Conservation (phyloP, 2,797 vertebrate species). For the Rhodeus uyekii region DNA sequence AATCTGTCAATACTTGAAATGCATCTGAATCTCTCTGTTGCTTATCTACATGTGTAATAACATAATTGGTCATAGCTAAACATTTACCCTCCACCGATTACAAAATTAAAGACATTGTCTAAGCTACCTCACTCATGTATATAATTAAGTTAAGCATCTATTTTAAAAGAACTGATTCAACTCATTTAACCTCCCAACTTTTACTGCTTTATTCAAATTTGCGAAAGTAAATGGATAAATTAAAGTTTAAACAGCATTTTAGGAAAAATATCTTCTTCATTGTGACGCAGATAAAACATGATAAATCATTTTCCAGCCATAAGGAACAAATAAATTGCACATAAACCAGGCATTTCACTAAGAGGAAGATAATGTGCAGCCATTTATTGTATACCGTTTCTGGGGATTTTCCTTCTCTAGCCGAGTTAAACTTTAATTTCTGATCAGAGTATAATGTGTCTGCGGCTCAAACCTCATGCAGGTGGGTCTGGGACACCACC, state of each 20-base stretch:
- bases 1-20: conserved; percentile 60
- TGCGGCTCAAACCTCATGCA: conserved; percentile 56
- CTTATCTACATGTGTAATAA: neutral
- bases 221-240: conserved; percentile 8
- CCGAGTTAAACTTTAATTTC: conserved; percentile 65
- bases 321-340: conserved; percentile 59
- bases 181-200: neutral
- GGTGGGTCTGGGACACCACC: conserved; percentile 63
- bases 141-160: conserved; percentile 14
- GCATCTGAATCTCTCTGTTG: conserved; percentile 31
- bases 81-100: conserved; percentile 1
- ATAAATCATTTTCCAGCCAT: conserved; percentile 37
- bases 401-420: conserved; percentile 59
- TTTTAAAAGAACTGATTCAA: conserved; percentile 11
- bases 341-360: conserved; percentile 49
- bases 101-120: conserved; percentile 8
- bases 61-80: conserved; percentile 31
- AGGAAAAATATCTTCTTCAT: conserved; percentile 11
- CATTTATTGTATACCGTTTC: conserved; percentile 66
- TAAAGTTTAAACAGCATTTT: neutral
- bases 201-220: neutral
- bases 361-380: conserved; percentile 59
- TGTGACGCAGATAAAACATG: neutral
- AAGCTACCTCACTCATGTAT: neutral
- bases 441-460: conserved; percentile 65